Base-by-base conservation (phyloP, 2,797 vertebrate species). In the Allobates femoralis region DNA sequence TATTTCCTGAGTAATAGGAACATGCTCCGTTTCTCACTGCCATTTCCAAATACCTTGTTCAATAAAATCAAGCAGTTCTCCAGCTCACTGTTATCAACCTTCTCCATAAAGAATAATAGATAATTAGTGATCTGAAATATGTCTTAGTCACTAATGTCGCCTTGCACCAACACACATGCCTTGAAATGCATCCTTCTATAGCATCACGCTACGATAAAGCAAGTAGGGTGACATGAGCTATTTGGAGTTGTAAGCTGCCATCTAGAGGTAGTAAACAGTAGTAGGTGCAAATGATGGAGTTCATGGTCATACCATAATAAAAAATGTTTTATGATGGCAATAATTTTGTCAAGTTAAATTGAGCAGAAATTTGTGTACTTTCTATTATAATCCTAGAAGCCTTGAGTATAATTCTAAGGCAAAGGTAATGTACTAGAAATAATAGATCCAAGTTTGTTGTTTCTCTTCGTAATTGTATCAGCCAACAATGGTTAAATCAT, bases 311-410 rank as follows among this genome's bases (percentile, higher is more conserved):
- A 66, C 81, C 55, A 62, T 80, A 64, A 84, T 83, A 79, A 79
- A 80, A 79, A n/a, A 84, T 79, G 58, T 86, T 86, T 82, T 77
- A 82, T 74, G 71, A 73, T 58, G 73, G 58, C 28, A 75, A 80
- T 87, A 53, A 87, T 83, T 83, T 79, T 87, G 75, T 62, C 56
- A 83, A 62, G 81, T 83, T 87, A 83, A 87, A 86, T 81, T 81
- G 69, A 53, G 78, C 69, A 86, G 69, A 81, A 69, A 86, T 86
- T 51, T 58, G 81, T 81, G 56, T 75, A 74, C 78, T 81, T 86
- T 86, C 75, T 79, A 64, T 81, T 75, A 81, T 32, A 66, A 58
- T 60, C 53, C 53, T 60, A 51, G 78, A 73, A 64, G 21, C 55
- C 46, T 75, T 69, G 46, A 28, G 23, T 73, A 66, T 32, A 75